Base-by-base conservation (phyloP, 2,888 invertebrate species). In the Parnassius smintheus region DNA sequence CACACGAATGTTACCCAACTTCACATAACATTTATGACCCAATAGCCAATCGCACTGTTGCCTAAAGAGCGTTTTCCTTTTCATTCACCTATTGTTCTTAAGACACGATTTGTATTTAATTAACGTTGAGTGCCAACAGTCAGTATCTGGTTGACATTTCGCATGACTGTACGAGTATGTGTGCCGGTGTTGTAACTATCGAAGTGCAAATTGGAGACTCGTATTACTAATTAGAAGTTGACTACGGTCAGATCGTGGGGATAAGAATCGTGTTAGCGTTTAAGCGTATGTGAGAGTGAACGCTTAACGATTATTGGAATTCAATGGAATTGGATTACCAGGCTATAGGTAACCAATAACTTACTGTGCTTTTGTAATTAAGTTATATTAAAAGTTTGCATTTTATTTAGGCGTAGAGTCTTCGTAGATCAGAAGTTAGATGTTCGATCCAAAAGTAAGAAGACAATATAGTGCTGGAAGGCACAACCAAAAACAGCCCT, bases 91-190 rank as follows among this genome's bases (percentile, higher is more conserved):
- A 84, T 83, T 84, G 84, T 84, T 81, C 77, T 67, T 64, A 62
- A 70, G 65, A 59, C 63, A 76, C 80, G 79, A 78, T 72, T 72
- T 68, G 67, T 71, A 68, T 73, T 77, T 86, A 88, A 88, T 87
- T 87, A 88, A 82, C 73, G 65, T 68, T 66, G 67, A 80, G 83
- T 81, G 85, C 80, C 77, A 81, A 81, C 81, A 81, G 56, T 75
- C 68, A 77, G 82, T 81, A 81, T 75, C 80, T 69, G 68, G 71
- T 75, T 88, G 88, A 88, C 88, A 89, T 89, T 88, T 88, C 73
- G 83, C 84, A 78, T 86, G 86, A 82, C 70, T 68, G 68, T 74
- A 18, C 18, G 18, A 18, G 18, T 18, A 76, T 70, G 73, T 80
- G 75, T 72, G 65, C 67, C 66, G 66, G 65, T 81, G 79, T 82